A percentile compares a stretch with the other conserved stretches of the same genome.
phyloP scores from a whole-genome alignment of 2,797 vertebrate species.

The Chaenodraco wilsoni region DNA sequence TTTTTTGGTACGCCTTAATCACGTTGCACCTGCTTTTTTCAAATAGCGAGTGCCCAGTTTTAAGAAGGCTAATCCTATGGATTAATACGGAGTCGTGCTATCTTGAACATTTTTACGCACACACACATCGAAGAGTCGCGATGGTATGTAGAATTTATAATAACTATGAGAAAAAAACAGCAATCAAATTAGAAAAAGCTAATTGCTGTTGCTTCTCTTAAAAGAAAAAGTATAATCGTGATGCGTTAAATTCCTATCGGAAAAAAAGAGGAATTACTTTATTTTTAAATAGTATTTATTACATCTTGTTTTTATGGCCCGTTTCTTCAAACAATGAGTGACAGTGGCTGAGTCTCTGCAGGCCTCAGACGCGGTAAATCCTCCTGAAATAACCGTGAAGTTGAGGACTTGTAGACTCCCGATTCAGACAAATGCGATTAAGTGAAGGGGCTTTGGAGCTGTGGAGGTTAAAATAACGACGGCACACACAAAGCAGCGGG shows the following conservation, averaged over 20 bases:
- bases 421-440: conserved; percentile 85
- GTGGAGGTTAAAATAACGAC: conserved; percentile 64
- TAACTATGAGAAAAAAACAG: neutral
- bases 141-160: neutral
- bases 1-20: neutral
- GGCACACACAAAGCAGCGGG: conserved; percentile 44
- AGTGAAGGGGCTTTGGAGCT: conserved; percentile 71
- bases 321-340: neutral
- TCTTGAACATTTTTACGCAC: neutral
- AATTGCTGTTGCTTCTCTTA: neutral
- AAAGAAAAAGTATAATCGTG: neutral
- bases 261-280: neutral
- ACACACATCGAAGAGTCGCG: neutral
- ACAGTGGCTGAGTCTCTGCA: conserved; percentile 32
- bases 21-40: conserved; percentile 55
- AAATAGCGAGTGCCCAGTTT: neutral
- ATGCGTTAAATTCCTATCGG: no score
- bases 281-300: neutral
- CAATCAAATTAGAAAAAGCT: no score
- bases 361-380: conserved; percentile 72
- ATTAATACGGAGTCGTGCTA: conserved; percentile 21
- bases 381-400: conserved; percentile 83
- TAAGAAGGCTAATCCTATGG: conserved; percentile 17
- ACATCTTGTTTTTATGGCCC: neutral
- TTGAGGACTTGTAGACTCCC: conserved; percentile 74